phyloP scores from a whole-genome alignment of 2,797 vertebrate species.

The Gobionotothen gibberifrons region DNA sequence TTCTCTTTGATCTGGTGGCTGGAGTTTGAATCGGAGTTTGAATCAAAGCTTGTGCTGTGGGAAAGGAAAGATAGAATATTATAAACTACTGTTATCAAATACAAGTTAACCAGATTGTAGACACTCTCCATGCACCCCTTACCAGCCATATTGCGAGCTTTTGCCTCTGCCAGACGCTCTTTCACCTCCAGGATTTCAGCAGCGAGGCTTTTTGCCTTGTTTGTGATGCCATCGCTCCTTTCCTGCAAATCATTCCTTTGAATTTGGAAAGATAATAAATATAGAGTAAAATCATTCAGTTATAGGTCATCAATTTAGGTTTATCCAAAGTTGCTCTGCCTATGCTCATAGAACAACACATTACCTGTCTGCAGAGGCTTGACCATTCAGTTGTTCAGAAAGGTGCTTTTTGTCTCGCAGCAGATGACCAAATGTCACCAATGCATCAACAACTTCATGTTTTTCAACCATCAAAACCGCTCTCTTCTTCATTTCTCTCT shows the following conservation, averaged over 20 bases:
- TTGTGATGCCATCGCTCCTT: conserved; percentile 18
- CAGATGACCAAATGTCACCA: conserved; percentile 63
- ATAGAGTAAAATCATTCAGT: not conserved
- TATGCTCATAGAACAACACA: not conserved
- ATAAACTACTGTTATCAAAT: not conserved
- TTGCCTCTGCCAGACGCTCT: conserved; percentile 38
- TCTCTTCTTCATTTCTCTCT: conserved; percentile 54
- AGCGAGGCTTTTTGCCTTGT: conserved; percentile 43
- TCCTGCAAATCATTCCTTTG: conserved; percentile 43
- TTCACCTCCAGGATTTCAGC: conserved; percentile 58
- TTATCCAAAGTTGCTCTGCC: not conserved
- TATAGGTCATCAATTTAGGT: not conserved
- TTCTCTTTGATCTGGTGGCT: conserved; percentile 41
- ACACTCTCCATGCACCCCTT: not conserved
- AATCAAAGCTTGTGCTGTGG: conserved; percentile 49
- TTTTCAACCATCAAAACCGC: conserved; percentile 47
- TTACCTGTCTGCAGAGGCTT: conserved; percentile 46
- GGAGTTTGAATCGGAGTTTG: not conserved
- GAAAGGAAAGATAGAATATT: conserved; percentile 19
- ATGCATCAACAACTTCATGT: conserved; percentile 33
- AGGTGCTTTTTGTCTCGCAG: conserved; percentile 56
- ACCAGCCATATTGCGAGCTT: conserved; percentile 51
- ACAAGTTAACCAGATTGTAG: not conserved
- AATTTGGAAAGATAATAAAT: conserved; percentile 38
- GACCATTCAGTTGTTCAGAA: conserved; percentile 38